Base-by-base conservation (phyloP, 2,113 vertebrate genomes). In the Pseudorectes ferrugineus region DNA sequence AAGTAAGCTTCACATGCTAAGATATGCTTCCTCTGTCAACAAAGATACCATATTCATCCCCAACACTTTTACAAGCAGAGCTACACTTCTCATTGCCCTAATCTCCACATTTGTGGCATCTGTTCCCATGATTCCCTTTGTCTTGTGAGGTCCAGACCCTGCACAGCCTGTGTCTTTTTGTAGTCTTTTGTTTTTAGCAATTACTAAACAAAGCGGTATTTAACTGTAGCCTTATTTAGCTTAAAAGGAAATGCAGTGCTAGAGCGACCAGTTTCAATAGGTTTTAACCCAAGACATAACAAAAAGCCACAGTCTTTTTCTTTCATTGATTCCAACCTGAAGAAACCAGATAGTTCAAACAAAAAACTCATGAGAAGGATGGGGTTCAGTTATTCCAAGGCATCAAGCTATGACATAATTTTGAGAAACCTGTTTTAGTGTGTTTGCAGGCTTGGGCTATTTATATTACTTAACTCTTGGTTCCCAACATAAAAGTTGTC, bases 131-230 rank as follows among this genome's bases (percentile, higher is more conserved):
- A 85, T 88, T 82, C 85, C 16, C 49, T 88, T 94, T 96, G 82
- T 88, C 58, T 67, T 79, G 25, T 88, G 54, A 89, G 58, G 21
- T 72, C 66, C 40, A 88, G 87, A 54, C 26, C 48, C 36, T 71
- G 26, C 6, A 0, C 65, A 87, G 70, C 43, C 57, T 76, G 25
- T 85, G 42, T 4, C 1, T 58, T 89, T 87, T 68, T 58, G 33
- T 49, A 78, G 52, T 57, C 73, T 85, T 94, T 91, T 96, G 89
- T 52, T 96, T 94, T 93, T 85, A 93, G 84, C 62, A 85, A 63
- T 95, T 92, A 65, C 68, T 81, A 78, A 89, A 93, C 73, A 95
- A 91, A 94, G 84, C 52, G 8, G 21, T 78, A 72, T 81, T 89
- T 93, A 68, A 75, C 73, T 75, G 43, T 59, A 93, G 65, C 77